Conservation (phyloP, 2,888 invertebrate genomes). For the Ommatoiulus sabulosus region DNA sequence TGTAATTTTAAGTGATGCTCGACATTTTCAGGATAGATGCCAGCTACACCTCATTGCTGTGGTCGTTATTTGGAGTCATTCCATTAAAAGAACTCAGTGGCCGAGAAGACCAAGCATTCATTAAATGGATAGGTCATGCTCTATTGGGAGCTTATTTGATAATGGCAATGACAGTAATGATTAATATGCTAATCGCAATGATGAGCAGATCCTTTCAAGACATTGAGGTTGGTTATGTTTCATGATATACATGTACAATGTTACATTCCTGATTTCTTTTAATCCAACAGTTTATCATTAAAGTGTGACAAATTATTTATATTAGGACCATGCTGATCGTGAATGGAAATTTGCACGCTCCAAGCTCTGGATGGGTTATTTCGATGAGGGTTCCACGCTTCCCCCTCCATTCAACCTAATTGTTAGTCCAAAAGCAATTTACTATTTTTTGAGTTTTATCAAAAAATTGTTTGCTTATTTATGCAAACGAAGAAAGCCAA, state of each 20-base stretch:
- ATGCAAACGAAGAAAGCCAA: slow-evolving; percentile 9
- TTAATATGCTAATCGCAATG: slow-evolving; percentile 71
- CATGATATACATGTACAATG: background rate
- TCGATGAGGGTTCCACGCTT: slow-evolving; percentile 72
- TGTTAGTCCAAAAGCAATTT: slow-evolving; percentile 71
- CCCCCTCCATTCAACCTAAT: slow-evolving; percentile 73
- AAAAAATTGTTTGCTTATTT: slow-evolving; percentile 32
- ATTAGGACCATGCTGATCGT: slow-evolving; percentile 72
- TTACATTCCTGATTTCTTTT: slow-evolving; percentile 61
- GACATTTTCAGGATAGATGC: slow-evolving; percentile 62
- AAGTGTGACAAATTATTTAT: background rate
- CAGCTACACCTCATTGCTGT: slow-evolving; percentile 66
- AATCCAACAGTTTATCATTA: background rate
- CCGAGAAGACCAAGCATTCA: slow-evolving; percentile 66
- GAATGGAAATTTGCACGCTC: slow-evolving; percentile 73
- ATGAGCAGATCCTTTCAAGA: slow-evolving; percentile 70
- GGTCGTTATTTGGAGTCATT: slow-evolving; percentile 69
- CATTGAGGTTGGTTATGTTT: slow-evolving; percentile 67
- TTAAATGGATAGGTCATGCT: slow-evolving; percentile 68
- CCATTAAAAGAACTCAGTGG: slow-evolving; percentile 67
- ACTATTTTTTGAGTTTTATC: slow-evolving; percentile 62
- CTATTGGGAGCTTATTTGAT: slow-evolving; percentile 69
- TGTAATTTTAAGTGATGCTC: background rate
- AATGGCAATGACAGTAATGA: slow-evolving; percentile 70
- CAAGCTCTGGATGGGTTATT: slow-evolving; percentile 73